Base-by-base conservation (phyloP, 2,113 vertebrate genomes). In the Puffinus mauretanicus region DNA sequence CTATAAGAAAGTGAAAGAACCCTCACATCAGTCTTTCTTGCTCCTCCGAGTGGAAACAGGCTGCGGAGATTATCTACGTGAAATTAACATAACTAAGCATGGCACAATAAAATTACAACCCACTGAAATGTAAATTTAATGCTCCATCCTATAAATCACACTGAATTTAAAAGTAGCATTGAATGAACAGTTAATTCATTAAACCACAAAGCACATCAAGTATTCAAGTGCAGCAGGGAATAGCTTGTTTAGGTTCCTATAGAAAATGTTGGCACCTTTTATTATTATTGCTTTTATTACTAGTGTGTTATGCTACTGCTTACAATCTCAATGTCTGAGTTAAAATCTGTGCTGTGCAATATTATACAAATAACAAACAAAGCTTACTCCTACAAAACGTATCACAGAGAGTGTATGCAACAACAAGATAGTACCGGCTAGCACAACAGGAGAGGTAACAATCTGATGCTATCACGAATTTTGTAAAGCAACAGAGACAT, bases 1-100 rank as follows among this genome's bases (percentile, higher is more conserved):
- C 78, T 82, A 54, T 94, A 94, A 82, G 60, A 94, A 95, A 87
- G 88, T 57, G 60, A 85, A 95, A 96, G 71, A 88, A 94, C 52
- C 18, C 20, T 69, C 11, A 51, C 24, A 87, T 11, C 83, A 51
- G 46, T 51, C 26, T 67, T 19, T 84, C 49, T 51, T 64, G 52
- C 78, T 83, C 55, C 88, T 86, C 51, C 10, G 20, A 92, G 65
- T 51, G 29, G 79, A 70, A 86, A 66, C 9, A 93, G 57, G 72
- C 38, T 38, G n/a, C 25, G 16, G 38, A 86, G 61, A 80, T 90
- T 49, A 38, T 38, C 15, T 75, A 38, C 4, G 17, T 47, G 70
- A 71, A 71, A 86, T 16, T 10, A 47, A 57, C 27, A 30, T 47
- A 86, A 38, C 5, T 80, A 84, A 90, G 66, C 82, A 64, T 8